These are phyloP conservation scores for Eurypyga helias DNA, from an alignment of 2,113 vertebrate genomes.

Conservation along the genomic window DNA sequence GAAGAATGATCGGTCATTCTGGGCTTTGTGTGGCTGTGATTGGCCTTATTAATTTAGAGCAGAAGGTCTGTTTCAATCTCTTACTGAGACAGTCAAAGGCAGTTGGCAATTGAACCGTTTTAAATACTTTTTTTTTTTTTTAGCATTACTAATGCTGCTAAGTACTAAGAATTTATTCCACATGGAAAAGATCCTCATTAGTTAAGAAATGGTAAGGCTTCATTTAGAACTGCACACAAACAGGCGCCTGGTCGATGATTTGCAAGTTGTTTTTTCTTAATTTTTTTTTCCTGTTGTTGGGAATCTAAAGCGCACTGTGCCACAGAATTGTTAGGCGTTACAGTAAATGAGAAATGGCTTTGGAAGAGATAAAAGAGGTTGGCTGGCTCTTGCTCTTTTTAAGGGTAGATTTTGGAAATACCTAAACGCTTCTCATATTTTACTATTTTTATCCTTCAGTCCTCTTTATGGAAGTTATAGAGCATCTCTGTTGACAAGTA, in stretches of 20 bases:
- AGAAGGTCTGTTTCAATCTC: constrained; percentile 39
- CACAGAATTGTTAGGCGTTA: constrained; percentile 19
- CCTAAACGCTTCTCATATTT: not conserved
- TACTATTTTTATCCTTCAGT: constrained; percentile 21
- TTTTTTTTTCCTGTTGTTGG: not conserved
- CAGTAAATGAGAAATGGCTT: not conserved
- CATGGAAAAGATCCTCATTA: constrained; percentile 33
- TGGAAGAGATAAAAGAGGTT: constrained; percentile 6
- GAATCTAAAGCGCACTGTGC: constrained; percentile 2
- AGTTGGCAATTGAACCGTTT: constrained; percentile 37
- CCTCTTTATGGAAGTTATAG: not conserved
- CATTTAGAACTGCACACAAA: constrained; percentile 7
- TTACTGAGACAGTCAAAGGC: constrained; percentile 37
- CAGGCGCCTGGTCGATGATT: not conserved
- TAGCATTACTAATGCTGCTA: constrained; percentile 55
- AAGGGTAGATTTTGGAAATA: constrained; percentile 34
- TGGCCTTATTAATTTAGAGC: constrained; percentile 74
- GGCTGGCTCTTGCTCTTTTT: constrained; percentile 21
- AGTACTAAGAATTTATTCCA: constrained; percentile 46
- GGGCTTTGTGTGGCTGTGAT: constrained; percentile 63
- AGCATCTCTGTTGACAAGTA: not conserved
- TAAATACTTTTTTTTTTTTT: not conserved
- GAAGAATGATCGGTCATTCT: constrained; percentile 72
- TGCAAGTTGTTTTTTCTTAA: not conserved
- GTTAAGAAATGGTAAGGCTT: constrained; percentile 5